These are phyloP conservation scores for Drosophila falleni DNA, from an alignment of 2,888 invertebrate genomes.

Conservation along the genomic window DNA sequence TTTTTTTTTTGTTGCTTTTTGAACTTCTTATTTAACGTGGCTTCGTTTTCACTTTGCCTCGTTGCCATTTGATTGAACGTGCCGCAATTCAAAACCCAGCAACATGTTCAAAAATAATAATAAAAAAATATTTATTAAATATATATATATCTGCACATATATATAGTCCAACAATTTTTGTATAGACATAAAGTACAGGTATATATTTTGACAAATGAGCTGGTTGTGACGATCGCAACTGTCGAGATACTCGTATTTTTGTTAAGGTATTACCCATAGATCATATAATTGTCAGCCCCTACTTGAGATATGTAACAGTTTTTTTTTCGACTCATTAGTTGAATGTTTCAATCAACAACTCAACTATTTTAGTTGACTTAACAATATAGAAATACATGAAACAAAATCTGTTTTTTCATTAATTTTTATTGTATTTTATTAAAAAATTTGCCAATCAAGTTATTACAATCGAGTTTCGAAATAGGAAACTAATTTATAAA, in stretches of 20 bases:
- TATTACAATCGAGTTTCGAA: too few species aligned
- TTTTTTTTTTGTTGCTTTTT: slow-evolving; percentile 8
- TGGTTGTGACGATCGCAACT: background rate
- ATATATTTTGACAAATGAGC: slow-evolving; percentile 31
- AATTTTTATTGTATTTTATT: too few species aligned
- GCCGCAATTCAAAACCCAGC: slow-evolving; percentile 54
- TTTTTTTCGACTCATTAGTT: slow-evolving; percentile 7
- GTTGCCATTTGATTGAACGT: slow-evolving; percentile 50
- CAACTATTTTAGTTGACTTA: too few species aligned
- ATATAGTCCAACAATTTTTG: slow-evolving; percentile 5
- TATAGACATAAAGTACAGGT: slow-evolving; percentile 32
- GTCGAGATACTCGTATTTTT: background rate
- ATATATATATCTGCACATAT: background rate
- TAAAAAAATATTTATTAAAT: background rate
- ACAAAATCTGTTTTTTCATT: too few species aligned
- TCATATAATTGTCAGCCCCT: slow-evolving; percentile 11
- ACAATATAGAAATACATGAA: too few species aligned
- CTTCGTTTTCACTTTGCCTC: slow-evolving; percentile 73
- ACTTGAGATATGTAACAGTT: slow-evolving; percentile 2
- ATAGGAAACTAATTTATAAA: too few species aligned
- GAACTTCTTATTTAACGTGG: slow-evolving; percentile 75
- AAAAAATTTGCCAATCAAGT: too few species aligned
- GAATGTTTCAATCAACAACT: background rate
- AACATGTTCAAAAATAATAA: slow-evolving; percentile 28
- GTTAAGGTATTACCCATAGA: slow-evolving; percentile 7